Evolutionary conservation across 2,797 vertebrate species (phyloP), one percentile per base, ranked within the genome.

Genomic region (Notoglanidium macrostoma): DNA sequence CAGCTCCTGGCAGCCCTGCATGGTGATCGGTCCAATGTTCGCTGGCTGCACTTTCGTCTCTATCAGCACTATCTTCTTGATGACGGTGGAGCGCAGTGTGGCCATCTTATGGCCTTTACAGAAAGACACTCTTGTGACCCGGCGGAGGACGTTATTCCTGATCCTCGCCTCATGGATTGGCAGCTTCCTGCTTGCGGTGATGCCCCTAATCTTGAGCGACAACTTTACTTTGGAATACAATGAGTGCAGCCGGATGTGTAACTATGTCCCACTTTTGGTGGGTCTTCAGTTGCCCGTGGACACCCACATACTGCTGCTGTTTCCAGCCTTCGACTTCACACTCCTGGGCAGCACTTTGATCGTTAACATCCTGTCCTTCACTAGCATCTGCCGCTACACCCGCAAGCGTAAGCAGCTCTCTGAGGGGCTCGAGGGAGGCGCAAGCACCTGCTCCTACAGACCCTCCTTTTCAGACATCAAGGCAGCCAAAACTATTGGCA

Each of bases 61-160:
- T 65, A 97, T 97, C 89, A 97, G 93, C 90, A 97, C 96, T 87
- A 97, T 97, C 68, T 97, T 97, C 91, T 93, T 97, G 88, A 95
- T 97, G 94, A 96, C 96, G 0, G 83, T 97, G 79, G 96, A 97
- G 91, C 94, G 96, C 65, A 95, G 96, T 9, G 92, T 97, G 70
- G 96, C 97, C 44, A 96, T 97, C 86, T 89, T 97, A 74, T 86
- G 95, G 89, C 97, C 96, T 0, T 93, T 97, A 70, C 96, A 97
- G 91, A 96, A 96, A 89, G 96, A 95, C 32, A 59, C 92, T 17
- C 84, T 97, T 88, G 95, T 97, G 90, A 97, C 97, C 0, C 93
- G 93, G 0, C 94, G 92, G 15, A 92, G 96, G 61, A 95, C 93
- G 1, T 90, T 95, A 85, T 88, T 95, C 54, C 92, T 97, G 83